A percentile compares a stretch with the other conserved stretches of the same genome.
These are phyloP conservation scores for Shargacucullia verbasci DNA, from an alignment of 2,888 invertebrate genomes.

Conservation along the genomic window DNA sequence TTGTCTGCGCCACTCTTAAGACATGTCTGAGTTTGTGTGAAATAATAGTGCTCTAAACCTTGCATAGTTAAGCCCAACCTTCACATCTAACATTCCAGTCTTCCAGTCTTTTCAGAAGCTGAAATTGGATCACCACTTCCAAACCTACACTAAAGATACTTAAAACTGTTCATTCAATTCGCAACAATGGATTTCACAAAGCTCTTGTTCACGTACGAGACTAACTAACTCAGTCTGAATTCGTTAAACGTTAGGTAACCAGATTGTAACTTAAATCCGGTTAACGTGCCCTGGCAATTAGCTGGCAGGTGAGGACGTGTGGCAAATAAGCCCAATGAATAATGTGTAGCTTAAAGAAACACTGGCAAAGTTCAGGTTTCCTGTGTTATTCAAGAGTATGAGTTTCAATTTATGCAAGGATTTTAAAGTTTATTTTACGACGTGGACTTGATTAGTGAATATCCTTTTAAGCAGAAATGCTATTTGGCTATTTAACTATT, in stretches of 20 bases:
- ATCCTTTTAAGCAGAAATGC: too few relatives aligned
- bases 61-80: too few relatives aligned
- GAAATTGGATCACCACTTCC: constrained; percentile 16
- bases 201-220: constrained; percentile 65
- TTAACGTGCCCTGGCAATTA: constrained; percentile 80
- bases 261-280: constrained; percentile 83
- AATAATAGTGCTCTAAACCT: too few relatives aligned
- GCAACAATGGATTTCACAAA: constrained; percentile 57
- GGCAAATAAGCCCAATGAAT: constrained; percentile 65
- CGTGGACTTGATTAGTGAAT: background rate
- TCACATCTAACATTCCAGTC: too few relatives aligned
- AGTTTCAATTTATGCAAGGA: constrained; percentile 18
- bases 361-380: constrained; percentile 9
- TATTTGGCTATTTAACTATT: background rate
- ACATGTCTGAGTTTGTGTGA: too few relatives aligned
- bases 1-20: too few relatives aligned
- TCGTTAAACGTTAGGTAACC: constrained; percentile 83
- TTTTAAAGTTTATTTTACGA: background rate
- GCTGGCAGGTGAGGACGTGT: constrained; percentile 76
- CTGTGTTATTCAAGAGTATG: constrained; percentile 11
- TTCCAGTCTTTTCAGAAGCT: constrained; percentile 1
- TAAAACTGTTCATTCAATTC: constrained; percentile 53
- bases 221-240: constrained; percentile 80
- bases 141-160: constrained; percentile 41
- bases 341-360: constrained; percentile 44